phyloP scores from a whole-genome alignment of 1,140 invertebrate species.

The Druon quercuslanigerum region DNA sequence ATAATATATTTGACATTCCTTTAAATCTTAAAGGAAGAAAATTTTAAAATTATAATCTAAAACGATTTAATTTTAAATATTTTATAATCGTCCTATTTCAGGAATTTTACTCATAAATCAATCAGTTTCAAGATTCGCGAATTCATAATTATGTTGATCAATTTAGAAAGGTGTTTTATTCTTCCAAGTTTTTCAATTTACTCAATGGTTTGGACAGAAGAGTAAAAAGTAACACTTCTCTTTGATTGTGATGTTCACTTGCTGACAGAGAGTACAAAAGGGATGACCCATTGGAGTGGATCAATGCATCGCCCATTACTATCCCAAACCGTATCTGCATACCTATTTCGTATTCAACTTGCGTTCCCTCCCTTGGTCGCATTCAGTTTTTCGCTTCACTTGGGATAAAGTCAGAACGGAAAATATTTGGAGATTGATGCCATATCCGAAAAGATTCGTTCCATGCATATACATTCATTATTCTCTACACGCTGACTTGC shows the following conservation, averaged over 20 bases:
- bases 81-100: too few species aligned
- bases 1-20: too few species aligned
- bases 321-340: constrained; percentile 45
- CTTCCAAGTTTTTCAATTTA: too few species aligned
- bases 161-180: too few species aligned
- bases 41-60: too few species aligned
- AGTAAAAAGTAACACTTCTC: not conserved
- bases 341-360: constrained; percentile 56
- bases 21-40: too few species aligned
- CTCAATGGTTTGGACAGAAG: too few species aligned
- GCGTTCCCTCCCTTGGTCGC: constrained; percentile 28
- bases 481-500: not conserved
- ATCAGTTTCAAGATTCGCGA: too few species aligned
- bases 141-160: too few species aligned
- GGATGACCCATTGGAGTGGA: constrained; percentile 1
- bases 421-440: constrained; percentile 16
- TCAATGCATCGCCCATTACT: not conserved
- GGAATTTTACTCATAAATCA: too few species aligned
- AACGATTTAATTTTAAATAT: too few species aligned
- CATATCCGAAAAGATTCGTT: constrained; percentile 1
- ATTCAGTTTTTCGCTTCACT: constrained; percentile 38
- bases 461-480: too few species aligned
- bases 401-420: constrained; percentile 39
- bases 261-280: not conserved
- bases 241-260: not conserved